Conservation (phyloP, 2,888 invertebrate species). For the Agrotis clavis region DNA sequence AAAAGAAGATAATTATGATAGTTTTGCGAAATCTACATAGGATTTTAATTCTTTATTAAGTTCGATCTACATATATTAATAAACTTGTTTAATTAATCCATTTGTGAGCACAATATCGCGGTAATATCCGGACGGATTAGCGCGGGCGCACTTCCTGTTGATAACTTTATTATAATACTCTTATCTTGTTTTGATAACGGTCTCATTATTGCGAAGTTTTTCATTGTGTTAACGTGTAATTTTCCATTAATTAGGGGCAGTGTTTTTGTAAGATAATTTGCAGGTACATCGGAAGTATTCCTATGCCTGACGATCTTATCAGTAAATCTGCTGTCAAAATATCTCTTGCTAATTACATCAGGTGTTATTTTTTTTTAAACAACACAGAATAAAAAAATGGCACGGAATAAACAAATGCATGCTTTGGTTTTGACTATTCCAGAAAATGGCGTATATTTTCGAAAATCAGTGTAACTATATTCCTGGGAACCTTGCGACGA, state of each 20-base stretch:
- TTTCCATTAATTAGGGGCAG: slow-evolving; percentile 37
- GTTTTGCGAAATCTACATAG: not conserved
- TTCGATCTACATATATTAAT: slow-evolving; percentile 8
- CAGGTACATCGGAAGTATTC: not conserved
- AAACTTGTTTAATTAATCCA: slow-evolving; percentile 16
- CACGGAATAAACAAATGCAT: too few relatives aligned
- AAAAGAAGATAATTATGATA: not conserved
- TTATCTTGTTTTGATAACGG: slow-evolving; percentile 52
- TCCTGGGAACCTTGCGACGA: not conserved
- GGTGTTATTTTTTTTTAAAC: too few relatives aligned
- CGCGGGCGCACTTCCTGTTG: slow-evolving; percentile 59
- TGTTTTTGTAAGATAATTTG: not conserved
- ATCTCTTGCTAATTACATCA: not conserved
- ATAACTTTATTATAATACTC: slow-evolving; percentile 34
- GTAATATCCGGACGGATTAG: slow-evolving; percentile 55
- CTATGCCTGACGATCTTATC: not conserved
- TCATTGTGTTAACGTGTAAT: slow-evolving; percentile 31
- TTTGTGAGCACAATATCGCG: slow-evolving; percentile 34
- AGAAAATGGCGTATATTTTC: not conserved
- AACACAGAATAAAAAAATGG: too few relatives aligned
- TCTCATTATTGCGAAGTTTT: slow-evolving; percentile 25
- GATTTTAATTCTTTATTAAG: not conserved
- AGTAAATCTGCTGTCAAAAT: not conserved
- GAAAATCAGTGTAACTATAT: not conserved
- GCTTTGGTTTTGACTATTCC: too few relatives aligned